Percentiles rank a stretch among this genome's conserved stretches.
phyloP scores from a whole-genome alignment of 2,113 vertebrate species.

The Corapipo altera region DNA sequence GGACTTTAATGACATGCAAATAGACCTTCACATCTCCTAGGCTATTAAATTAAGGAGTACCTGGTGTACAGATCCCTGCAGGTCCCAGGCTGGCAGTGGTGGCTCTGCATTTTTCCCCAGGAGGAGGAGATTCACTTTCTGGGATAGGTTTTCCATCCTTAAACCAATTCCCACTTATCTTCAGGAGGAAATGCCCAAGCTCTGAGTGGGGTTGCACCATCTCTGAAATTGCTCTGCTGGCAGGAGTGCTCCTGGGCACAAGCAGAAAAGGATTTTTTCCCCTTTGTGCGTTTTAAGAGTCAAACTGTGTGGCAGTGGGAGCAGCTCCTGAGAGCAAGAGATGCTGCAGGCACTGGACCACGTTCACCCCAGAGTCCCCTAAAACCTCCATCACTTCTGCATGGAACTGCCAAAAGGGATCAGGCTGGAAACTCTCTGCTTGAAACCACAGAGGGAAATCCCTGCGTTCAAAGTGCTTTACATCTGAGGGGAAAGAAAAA shows the following conservation, averaged over 20 bases:
- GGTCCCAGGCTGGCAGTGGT: neutral
- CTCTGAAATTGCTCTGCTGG: neutral
- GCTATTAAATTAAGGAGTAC: neutral
- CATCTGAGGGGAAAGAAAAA: neutral
- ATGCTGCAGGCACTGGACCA: neutral
- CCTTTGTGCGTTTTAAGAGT: neutral
- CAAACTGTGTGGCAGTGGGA: neutral
- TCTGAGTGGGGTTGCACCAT: neutral
- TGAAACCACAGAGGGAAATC: neutral
- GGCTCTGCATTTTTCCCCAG: neutral
- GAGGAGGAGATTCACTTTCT: neutral
- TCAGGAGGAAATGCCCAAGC: neutral
- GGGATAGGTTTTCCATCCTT: neutral
- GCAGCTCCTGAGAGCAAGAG: neutral
- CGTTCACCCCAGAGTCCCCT: neutral
- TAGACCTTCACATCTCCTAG: neutral
- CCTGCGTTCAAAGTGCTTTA: neutral
- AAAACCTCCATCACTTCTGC: neutral
- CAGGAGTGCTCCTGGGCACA: neutral
- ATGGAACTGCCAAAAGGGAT: neutral
- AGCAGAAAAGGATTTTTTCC: neutral
- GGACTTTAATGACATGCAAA: neutral
- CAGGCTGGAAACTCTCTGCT: neutral
- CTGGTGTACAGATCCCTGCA: rapidly evolving
- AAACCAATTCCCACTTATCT: neutral